These are phyloP conservation scores for Euproctis similis DNA, from an alignment of 2,888 invertebrate species.

Conservation along the genomic window DNA sequence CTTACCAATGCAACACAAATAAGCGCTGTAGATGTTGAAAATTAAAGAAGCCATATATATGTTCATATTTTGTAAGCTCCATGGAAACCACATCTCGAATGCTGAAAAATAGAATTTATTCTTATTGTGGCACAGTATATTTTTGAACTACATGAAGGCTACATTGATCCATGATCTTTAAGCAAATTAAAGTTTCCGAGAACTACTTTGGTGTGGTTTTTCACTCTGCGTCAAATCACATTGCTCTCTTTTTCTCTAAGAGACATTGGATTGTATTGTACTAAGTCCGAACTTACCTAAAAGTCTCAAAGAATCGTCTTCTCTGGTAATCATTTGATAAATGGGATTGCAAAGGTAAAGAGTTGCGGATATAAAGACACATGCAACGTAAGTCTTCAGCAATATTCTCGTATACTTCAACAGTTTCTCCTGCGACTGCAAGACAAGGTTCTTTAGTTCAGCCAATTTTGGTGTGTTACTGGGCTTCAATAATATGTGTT, in stretches of 20 bases:
- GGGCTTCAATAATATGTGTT: slow-evolving; percentile 21
- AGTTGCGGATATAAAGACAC: slow-evolving; percentile 42
- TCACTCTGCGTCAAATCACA: too few species aligned
- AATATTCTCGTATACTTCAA: slow-evolving; percentile 39
- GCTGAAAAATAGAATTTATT: slow-evolving; percentile 34
- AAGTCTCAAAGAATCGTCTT: slow-evolving; percentile 44
- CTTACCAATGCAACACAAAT: slow-evolving; percentile 55
- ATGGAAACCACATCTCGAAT: slow-evolving; percentile 67
- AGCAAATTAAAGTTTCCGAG: too few species aligned
- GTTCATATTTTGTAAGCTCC: slow-evolving; percentile 47
- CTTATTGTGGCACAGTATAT: too few species aligned
- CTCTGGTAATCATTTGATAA: slow-evolving; percentile 39
- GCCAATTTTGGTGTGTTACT: slow-evolving; percentile 25
- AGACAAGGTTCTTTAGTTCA: slow-evolving; percentile 42
- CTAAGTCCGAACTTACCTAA: slow-evolving; percentile 54
- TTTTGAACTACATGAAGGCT: too few species aligned
- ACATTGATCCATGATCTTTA: too few species aligned
- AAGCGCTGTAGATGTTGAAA: slow-evolving; percentile 54
- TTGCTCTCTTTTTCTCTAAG: too few species aligned
- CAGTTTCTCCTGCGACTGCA: slow-evolving; percentile 38
- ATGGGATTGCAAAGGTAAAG: slow-evolving; percentile 52
- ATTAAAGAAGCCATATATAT: slow-evolving; percentile 48
- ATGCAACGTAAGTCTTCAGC: slow-evolving; percentile 40
- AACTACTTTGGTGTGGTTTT: too few species aligned
- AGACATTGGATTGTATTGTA: too few species aligned